These are phyloP conservation scores for Oxygymnocypris stewartii DNA, from an alignment of 2,113 vertebrate species.

Conservation along the genomic window DNA sequence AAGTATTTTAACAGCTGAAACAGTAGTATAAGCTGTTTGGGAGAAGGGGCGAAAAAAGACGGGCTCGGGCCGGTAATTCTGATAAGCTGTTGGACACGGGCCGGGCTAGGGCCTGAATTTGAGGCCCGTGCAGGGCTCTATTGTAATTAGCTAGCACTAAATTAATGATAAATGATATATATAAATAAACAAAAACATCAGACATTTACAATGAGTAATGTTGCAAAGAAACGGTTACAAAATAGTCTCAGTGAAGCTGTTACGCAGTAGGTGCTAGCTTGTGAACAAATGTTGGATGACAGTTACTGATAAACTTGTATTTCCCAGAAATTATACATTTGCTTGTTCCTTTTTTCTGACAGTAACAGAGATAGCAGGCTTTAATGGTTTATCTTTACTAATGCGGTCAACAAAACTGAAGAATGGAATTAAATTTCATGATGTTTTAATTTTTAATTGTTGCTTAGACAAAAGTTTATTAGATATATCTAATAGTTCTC, in stretches of 20 bases:
- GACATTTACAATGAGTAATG: background rate
- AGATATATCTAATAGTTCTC: background rate
- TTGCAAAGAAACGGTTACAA: background rate
- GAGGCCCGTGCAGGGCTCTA: too few relatives aligned
- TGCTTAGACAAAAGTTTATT: background rate
- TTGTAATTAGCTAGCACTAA: background rate
- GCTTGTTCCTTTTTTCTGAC: background rate
- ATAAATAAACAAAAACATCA: background rate
- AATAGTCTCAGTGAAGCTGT: background rate
- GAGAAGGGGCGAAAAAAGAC: too few relatives aligned
- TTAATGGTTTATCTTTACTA: background rate
- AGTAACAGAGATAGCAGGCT: background rate
- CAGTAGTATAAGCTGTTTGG: too few relatives aligned
- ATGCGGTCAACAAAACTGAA: background rate
- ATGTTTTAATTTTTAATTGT: background rate
- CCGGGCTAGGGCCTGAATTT: too few relatives aligned
- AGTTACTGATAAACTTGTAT: background rate
- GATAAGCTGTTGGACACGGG: too few relatives aligned
- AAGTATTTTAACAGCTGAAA: too few relatives aligned
- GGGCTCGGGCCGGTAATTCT: too few relatives aligned
- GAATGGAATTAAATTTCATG: background rate
- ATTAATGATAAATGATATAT: background rate
- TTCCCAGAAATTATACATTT: background rate
- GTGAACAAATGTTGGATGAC: background rate
- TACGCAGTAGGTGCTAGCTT: background rate